A percentile compares a stretch with the other conserved stretches of the same genome.
phyloP scores from a whole-genome alignment of 2,113 vertebrate genomes.

The Stictonetta naevosa region DNA sequence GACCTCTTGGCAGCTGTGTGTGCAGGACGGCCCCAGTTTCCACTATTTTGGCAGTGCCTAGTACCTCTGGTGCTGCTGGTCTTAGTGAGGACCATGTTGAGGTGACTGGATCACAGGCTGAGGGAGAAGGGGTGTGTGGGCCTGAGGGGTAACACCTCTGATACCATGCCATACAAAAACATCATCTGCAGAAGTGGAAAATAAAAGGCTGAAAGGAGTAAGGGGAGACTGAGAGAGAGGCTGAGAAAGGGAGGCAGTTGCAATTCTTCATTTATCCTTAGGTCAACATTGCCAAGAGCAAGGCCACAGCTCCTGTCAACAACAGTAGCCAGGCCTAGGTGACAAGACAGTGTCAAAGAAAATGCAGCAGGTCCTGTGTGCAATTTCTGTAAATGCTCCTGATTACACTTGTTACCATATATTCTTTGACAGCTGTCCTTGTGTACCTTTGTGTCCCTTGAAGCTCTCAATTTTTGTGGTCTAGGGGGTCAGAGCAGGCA shows the following conservation, averaged over 20 bases:
- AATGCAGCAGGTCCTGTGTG: background rate
- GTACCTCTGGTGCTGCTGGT: background rate
- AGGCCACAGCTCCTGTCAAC: background rate
- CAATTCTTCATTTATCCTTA: background rate
- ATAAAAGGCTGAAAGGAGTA: background rate
- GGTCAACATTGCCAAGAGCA: background rate
- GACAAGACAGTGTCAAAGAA: background rate
- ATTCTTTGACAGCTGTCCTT: background rate
- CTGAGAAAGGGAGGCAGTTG: background rate
- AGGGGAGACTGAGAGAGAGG: background rate
- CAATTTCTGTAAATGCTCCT: background rate
- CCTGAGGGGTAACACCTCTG: background rate
- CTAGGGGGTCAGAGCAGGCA: background rate
- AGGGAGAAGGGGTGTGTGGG: background rate
- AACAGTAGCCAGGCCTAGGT: background rate
- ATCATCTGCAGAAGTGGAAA: background rate
- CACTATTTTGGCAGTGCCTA: background rate
- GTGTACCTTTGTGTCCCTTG: background rate
- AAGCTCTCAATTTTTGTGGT: background rate
- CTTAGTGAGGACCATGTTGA: background rate
- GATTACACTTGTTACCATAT: background rate
- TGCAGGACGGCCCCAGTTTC: background rate
- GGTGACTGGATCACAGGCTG: background rate
- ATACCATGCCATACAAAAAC: background rate
- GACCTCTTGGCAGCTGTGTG: background rate